Conservation (phyloP, 2,113 vertebrate genomes). For the Syngnathoides biaculeatus region DNA sequence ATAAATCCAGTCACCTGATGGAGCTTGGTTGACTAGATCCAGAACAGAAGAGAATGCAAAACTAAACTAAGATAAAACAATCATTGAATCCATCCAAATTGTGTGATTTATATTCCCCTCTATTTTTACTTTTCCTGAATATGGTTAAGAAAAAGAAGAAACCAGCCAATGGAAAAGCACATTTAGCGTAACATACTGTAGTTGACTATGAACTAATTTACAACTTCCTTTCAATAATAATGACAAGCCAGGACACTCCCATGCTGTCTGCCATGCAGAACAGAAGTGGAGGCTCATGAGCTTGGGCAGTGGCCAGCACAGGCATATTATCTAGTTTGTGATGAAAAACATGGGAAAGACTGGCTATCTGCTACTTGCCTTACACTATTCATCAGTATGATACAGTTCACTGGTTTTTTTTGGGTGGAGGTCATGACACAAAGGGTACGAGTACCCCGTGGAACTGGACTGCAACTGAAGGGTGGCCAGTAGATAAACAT, state of each 20-base stretch:
- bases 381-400: not conserved
- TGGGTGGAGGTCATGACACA: too few relatives aligned
- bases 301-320: slow-evolving; percentile 1
- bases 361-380: not conserved
- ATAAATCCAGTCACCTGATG: not conserved
- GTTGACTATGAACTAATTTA: slow-evolving; percentile 3
- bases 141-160: not conserved
- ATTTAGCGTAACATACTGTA: not conserved
- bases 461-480: too few relatives aligned
- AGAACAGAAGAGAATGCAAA: not conserved
- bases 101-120: not conserved
- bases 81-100: not conserved
- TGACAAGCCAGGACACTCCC: not conserved
- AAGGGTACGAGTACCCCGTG: too few relatives aligned
- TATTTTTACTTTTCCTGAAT: not conserved
- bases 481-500: too few relatives aligned
- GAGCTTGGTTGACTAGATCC: not conserved
- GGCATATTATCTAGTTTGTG: not conserved
- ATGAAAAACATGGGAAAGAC: not conserved
- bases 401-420: not conserved
- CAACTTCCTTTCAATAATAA: slow-evolving; percentile 6
- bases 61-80: not conserved
- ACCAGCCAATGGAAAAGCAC: not conserved
- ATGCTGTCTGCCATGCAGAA: slow-evolving; percentile 1
- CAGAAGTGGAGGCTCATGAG: not conserved